Conservation (phyloP, 1,140 invertebrate genomes). For the Potamilus streckersoni region DNA sequence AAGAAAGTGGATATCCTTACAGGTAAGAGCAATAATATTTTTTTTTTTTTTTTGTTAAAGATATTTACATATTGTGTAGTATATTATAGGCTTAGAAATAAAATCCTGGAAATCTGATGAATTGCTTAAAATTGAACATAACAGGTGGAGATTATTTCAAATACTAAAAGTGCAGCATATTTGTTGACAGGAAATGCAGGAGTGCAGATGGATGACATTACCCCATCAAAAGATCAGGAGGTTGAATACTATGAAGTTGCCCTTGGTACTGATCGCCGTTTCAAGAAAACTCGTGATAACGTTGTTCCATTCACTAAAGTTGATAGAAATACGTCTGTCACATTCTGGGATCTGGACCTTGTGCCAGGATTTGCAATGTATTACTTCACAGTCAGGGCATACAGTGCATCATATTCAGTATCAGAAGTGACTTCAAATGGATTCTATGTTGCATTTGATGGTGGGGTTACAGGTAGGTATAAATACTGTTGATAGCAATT, state of each 20-base stretch:
- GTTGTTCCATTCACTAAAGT: slow-evolving; percentile 42
- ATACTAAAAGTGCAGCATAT: too few relatives aligned
- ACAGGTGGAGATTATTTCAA: too few relatives aligned
- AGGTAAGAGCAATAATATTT: neutral
- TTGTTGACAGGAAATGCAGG: too few relatives aligned
- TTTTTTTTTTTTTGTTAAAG: neutral
- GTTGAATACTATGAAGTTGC: slow-evolving; percentile 42
- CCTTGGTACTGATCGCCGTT: slow-evolving; percentile 43
- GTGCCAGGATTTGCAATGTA: slow-evolving; percentile 28
- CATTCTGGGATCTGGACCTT: slow-evolving; percentile 37
- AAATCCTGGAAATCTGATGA: too few relatives aligned
- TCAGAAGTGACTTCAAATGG: slow-evolving; percentile 47
- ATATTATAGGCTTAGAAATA: too few relatives aligned
- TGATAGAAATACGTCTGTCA: slow-evolving; percentile 36
- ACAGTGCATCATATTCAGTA: slow-evolving; percentile 25
- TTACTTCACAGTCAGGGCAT: slow-evolving; percentile 45
- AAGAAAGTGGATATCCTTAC: neutral
- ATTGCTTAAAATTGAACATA: too few relatives aligned
- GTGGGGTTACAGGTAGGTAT: slow-evolving; percentile 27
- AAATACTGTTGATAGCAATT: too few relatives aligned
- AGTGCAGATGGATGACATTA: too few relatives aligned
- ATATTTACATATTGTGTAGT: too few relatives aligned
- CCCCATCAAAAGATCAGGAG: slow-evolving; percentile 9
- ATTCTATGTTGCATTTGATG: slow-evolving; percentile 38
- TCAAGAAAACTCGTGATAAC: slow-evolving; percentile 40